Percentiles rank a stretch among this genome's conserved stretches.
These are phyloP conservation scores for Carapus acus DNA, from an alignment of 2,797 vertebrate genomes.

Conservation along the genomic window DNA sequence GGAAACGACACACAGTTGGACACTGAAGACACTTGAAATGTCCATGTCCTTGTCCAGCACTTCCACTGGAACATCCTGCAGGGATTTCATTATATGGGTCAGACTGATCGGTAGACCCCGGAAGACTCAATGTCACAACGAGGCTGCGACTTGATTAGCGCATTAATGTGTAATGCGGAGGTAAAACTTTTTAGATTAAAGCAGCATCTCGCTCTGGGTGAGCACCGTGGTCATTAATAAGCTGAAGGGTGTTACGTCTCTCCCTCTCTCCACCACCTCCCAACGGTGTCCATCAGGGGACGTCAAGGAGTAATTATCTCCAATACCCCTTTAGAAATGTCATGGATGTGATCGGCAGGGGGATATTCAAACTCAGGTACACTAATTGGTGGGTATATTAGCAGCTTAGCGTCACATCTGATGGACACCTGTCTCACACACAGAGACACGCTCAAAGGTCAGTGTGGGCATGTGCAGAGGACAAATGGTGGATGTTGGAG, in stretches of 20 bases:
- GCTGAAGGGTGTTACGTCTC: conserved; percentile 49
- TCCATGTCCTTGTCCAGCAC: too few relatives aligned
- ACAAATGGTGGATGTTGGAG: too few relatives aligned
- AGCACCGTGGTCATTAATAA: conserved; percentile 61
- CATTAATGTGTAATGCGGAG: conserved; percentile 45
- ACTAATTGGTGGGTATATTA: conserved; percentile 59
- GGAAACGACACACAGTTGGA: too few relatives aligned
- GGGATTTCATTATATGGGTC: conserved; percentile 56
- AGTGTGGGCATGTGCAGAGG: too few relatives aligned
- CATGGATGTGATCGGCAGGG: conserved; percentile 44
- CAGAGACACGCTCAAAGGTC: too few relatives aligned
- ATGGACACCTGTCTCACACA: conserved; percentile 44
- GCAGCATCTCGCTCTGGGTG: conserved; percentile 38
- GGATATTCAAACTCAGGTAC: conserved; percentile 38
- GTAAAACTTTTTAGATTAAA: conserved; percentile 51
- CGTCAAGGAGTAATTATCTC: conserved; percentile 62
- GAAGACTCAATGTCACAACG: conserved; percentile 38
- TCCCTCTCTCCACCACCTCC: conserved; percentile 23
- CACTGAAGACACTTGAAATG: too few relatives aligned
- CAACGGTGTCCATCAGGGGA: conserved; percentile 56
- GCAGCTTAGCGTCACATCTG: conserved; percentile 40
- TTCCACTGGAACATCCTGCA: too few relatives aligned
- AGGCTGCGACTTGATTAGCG: conserved; percentile 46
- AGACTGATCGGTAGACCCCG: conserved; percentile 43
- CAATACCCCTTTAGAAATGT: conserved; percentile 55